phyloP scores from a whole-genome alignment of 2,797 vertebrate species.

The Aplochiton taeniatus region DNA sequence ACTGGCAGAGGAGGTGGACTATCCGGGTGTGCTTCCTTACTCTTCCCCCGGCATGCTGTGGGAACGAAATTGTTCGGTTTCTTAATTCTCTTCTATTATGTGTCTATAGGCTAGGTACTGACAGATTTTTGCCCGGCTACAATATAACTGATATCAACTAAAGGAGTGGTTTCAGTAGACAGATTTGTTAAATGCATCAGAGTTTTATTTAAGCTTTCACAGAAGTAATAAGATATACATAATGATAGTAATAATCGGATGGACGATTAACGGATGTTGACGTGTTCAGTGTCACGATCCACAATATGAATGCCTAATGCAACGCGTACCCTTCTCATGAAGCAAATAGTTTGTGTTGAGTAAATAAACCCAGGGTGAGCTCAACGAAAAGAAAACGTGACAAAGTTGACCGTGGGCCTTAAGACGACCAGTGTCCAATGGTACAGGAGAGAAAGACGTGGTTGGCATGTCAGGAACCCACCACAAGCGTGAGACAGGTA shows the following conservation, averaged over 20 bases:
- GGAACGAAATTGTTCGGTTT: too few relatives aligned
- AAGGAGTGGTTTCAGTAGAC: neutral
- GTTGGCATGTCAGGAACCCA: slow-evolving; percentile 43
- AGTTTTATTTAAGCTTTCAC: slow-evolving; percentile 73
- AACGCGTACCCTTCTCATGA: slow-evolving; percentile 57
- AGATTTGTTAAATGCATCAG: slow-evolving; percentile 48
- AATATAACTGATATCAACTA: neutral
- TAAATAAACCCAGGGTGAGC: slow-evolving; percentile 53
- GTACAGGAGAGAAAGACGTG: slow-evolving; percentile 12
- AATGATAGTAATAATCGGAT: slow-evolving; percentile 62
- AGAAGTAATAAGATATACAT: slow-evolving; percentile 69
- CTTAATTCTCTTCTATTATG: too few relatives aligned
- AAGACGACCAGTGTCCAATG: slow-evolving; percentile 19
- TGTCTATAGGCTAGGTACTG: too few relatives aligned
- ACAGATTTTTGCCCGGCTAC: too few relatives aligned
- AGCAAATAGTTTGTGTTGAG: slow-evolving; percentile 57
- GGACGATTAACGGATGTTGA: slow-evolving; percentile 67
- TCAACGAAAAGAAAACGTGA: slow-evolving; percentile 31
- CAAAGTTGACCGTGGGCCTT: slow-evolving; percentile 20
- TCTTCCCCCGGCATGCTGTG: too few relatives aligned
- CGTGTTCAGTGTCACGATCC: slow-evolving; percentile 68
- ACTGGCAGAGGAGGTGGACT: too few relatives aligned
- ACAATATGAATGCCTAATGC: slow-evolving; percentile 67
- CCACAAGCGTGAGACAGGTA: neutral
- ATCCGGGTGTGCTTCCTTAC: too few relatives aligned